Conservation (phyloP, 2,888 invertebrate genomes). For the Gryllus longicercus region DNA sequence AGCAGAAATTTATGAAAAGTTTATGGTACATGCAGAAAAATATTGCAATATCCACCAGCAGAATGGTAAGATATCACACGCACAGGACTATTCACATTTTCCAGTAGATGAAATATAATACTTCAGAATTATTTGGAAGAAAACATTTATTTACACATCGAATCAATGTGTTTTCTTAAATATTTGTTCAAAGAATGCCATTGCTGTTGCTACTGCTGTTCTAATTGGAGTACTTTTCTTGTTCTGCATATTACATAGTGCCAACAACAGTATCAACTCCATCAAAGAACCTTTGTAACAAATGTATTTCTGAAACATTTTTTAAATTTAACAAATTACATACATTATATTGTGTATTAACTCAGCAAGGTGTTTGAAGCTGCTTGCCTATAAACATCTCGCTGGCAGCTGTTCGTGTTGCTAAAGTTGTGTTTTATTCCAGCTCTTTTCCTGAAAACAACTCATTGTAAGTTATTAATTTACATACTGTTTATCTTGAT, state of each 20-base stretch:
- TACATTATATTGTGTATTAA: background rate
- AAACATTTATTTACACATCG: too few relatives aligned
- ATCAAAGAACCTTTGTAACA: background rate
- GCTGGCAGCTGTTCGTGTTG: background rate
- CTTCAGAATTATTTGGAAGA: too few relatives aligned
- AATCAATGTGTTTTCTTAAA: too few relatives aligned
- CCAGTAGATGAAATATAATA: too few relatives aligned
- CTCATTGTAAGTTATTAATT: background rate
- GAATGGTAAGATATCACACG: too few relatives aligned
- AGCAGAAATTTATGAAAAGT: too few relatives aligned
- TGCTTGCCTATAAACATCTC: background rate
- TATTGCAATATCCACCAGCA: too few relatives aligned
- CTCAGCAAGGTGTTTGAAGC: conserved; percentile 5
- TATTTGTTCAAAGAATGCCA: too few relatives aligned
- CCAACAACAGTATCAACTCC: conserved; percentile 4
- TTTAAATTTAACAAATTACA: background rate
- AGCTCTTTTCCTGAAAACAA: conserved; percentile 11
- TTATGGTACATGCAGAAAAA: too few relatives aligned
- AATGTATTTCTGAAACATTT: too few relatives aligned
- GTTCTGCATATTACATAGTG: background rate
- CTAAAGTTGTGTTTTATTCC: background rate
- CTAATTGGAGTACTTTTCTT: background rate
- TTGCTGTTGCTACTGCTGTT: too few relatives aligned
- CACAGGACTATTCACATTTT: too few relatives aligned
- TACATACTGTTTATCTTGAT: background rate